Base-by-base conservation (phyloP, 2,113 vertebrate species). In the Xiphorhynchus elegans region DNA sequence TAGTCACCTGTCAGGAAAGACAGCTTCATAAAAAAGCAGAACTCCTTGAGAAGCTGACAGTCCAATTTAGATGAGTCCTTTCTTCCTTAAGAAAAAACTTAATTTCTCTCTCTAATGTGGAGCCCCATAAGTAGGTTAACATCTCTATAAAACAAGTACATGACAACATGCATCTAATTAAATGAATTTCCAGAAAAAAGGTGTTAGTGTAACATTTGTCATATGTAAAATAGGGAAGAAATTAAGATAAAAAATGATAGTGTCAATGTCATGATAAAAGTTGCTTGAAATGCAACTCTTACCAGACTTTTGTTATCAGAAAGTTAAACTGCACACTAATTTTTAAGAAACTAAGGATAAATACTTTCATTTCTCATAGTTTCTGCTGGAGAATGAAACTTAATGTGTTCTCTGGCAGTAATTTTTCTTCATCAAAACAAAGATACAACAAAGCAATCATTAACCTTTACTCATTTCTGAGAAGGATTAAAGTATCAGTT, bases 41-140 rank as follows among this genome's bases (percentile, higher is more conserved):
- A 76, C 44, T 66, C 9, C 16, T 12, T 33, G 87, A 97, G 56
- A 97, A 96, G 93, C 68, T 98, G 64, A 98, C 93, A 31, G 6
- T 98, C 40, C 95, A 44, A 40, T 95, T 98, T 14, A 97, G 96
- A 98, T 98, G 88, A 97, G 17, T 23, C 8, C 50, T 66, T 58
- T 66, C 53, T 94, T 84, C 44, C 53, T 68, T 56, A 50, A 64
- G 60, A 52, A 87, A 72, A 66, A 37, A 19, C 0, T 3, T 3
- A 3, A n/a, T 21, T 52, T 55, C 28, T 74, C 44, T 62, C 40
- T 89, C 35, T n/a, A 13, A 5, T 28, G 17, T 73, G 40, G 84
- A 79, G n/a, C 35, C 24, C 35, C 14, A 37, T 50, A 66, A 62
- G 37, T 62, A 80, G 49, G 59, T 56, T 68, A 67, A 21, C 39